These are phyloP conservation scores for Mohoua ochrocephala DNA, from an alignment of 2,113 vertebrate species.

Conservation along the genomic window DNA sequence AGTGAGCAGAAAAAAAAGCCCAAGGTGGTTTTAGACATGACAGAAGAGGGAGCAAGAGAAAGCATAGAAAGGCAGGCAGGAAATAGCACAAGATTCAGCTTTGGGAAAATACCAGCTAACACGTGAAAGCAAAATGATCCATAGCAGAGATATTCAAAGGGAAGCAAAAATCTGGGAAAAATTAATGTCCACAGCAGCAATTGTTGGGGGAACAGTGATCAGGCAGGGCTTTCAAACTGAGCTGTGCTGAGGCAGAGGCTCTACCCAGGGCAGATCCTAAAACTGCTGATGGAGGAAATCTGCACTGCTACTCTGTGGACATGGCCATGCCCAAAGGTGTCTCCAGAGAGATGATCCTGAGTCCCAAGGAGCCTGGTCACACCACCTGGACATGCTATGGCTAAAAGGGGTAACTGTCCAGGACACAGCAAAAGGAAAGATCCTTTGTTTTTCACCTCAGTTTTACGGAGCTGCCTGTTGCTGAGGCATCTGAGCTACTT, in stretches of 20 bases:
- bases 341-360: background rate
- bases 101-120: slow-evolving; percentile 7
- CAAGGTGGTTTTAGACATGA: background rate
- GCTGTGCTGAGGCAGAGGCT: background rate
- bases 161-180: slow-evolving; percentile 33
- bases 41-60: background rate
- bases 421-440: background rate
- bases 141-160: background rate
- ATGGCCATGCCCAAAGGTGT: background rate
- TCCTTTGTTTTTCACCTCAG: background rate
- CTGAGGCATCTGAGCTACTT: background rate
- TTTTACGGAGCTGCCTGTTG: background rate
- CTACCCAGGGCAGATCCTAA: background rate
- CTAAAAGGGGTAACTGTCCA: background rate
- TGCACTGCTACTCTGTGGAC: background rate
- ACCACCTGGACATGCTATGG: background rate
- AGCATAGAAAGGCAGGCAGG: background rate
- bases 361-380: background rate
- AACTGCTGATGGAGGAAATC: background rate
- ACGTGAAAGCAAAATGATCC: background rate
- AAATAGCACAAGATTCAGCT: background rate
- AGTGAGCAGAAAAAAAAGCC: background rate
- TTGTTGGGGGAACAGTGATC: background rate
- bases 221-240: background rate
- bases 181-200: background rate